A percentile compares a stretch with the other conserved stretches of the same genome.
These are phyloP conservation scores for Sarcophaga rosellei DNA, from an alignment of 2,888 invertebrate genomes.

Conservation along the genomic window DNA sequence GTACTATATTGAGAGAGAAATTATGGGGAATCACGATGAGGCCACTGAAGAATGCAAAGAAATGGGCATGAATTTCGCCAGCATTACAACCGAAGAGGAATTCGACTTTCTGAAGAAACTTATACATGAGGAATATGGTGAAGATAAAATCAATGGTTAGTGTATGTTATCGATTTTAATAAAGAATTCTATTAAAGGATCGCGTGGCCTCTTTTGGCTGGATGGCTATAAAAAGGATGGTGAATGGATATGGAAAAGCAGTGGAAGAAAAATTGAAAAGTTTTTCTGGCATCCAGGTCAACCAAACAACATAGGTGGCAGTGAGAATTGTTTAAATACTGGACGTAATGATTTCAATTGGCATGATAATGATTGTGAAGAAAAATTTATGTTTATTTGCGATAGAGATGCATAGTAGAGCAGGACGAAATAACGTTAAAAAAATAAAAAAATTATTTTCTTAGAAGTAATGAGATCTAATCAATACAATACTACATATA, in stretches of 20 bases:
- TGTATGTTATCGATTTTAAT: no score
- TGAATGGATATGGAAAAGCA: slow-evolving; percentile 10
- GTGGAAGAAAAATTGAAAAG: slow-evolving; percentile 7
- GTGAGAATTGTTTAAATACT: slow-evolving; percentile 13
- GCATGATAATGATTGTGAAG: slow-evolving; percentile 33
- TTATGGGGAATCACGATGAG: no score
- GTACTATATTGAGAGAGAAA: no score
- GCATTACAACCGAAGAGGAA: no score
- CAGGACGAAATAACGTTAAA: neutral
- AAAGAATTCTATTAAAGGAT: no score
- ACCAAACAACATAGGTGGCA: neutral
- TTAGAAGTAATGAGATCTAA: no score
- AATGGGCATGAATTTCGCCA: no score
- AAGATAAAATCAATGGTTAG: neutral
- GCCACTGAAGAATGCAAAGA: no score
- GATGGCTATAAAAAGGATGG: slow-evolving; percentile 11
- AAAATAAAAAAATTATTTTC: no score
- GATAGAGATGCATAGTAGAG: neutral
- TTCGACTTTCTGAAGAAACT: no score
- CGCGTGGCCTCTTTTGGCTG: neutral
- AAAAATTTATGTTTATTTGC: slow-evolving; percentile 2
- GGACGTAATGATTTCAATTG: slow-evolving; percentile 17
- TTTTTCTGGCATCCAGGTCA: slow-evolving; percentile 18
- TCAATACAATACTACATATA: no score
- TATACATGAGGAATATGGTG: slow-evolving; percentile 33